phyloP scores from a whole-genome alignment of 2,113 vertebrate genomes.

The Halichoerus grypus region DNA sequence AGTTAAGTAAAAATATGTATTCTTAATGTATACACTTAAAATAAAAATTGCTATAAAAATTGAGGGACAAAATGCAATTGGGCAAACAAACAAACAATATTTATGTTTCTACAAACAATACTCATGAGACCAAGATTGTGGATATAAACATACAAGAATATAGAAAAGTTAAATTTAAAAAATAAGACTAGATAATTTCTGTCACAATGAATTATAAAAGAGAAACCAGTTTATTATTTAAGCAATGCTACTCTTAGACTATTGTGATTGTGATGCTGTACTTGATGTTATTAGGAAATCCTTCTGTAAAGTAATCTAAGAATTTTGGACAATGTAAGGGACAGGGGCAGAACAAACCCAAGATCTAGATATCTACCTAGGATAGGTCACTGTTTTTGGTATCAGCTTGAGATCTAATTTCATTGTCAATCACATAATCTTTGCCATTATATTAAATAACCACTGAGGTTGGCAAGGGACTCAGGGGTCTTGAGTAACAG shows the following conservation, averaged over 20 bases:
- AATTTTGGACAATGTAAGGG: slow-evolving; percentile 16
- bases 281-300: not conserved
- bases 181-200: not conserved
- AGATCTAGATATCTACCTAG: slow-evolving; percentile 14
- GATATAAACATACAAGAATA: not conserved
- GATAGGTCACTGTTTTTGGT: slow-evolving; percentile 44
- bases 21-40: slow-evolving; percentile 2
- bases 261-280: slow-evolving; percentile 28
- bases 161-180: not conserved
- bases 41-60: slow-evolving; percentile 23
- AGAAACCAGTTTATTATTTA: not conserved
- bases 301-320: not conserved
- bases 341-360: not conserved
- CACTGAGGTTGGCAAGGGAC: slow-evolving; percentile 52
- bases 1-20: not conserved
- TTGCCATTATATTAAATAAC: slow-evolving; percentile 71
- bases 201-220: slow-evolving; percentile 9
- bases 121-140: not conserved
- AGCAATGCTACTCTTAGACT: not conserved
- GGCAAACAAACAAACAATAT: not conserved
- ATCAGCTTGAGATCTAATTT: slow-evolving; percentile 75
- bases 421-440: slow-evolving; percentile 72
- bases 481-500: slow-evolving; percentile 69
- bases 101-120: not conserved
- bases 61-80: not conserved